phyloP scores from a whole-genome alignment of 2,797 vertebrate species.

The Pangasius djambal region DNA sequence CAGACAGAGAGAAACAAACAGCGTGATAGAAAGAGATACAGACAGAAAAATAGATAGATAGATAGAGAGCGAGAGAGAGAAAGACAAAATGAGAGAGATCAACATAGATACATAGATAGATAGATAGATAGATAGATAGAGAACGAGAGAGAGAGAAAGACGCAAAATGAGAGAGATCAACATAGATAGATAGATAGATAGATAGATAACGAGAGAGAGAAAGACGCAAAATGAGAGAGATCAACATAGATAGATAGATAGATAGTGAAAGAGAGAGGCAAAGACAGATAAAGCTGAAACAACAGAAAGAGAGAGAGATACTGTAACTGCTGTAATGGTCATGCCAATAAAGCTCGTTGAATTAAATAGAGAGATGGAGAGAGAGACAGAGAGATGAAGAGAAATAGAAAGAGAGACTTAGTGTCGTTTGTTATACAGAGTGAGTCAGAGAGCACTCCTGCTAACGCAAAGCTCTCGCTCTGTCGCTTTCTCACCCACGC shows the following conservation, averaged over 20 bases:
- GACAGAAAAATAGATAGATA: background rate
- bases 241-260: background rate
- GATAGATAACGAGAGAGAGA: background rate
- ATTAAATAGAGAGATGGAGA: background rate
- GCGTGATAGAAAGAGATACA: background rate
- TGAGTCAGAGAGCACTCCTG: slow-evolving; percentile 36
- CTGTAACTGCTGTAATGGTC: background rate
- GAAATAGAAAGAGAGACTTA: slow-evolving; percentile 2
- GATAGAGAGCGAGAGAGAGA: background rate
- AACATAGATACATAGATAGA: background rate
- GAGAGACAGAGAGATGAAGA: background rate
- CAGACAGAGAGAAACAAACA: background rate
- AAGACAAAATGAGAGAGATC: no score
- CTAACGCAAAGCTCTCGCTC: slow-evolving; percentile 34
- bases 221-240: no score
- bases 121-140: background rate
- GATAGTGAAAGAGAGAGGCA: background rate
- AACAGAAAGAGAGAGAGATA: background rate
- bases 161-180: background rate
- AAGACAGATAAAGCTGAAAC: background rate
- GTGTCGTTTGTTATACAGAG: slow-evolving; percentile 47
- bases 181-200: background rate
- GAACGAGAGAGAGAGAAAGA: background rate
- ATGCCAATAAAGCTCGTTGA: background rate
- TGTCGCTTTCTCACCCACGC: slow-evolving; percentile 42